These are phyloP conservation scores for Metalampra italica DNA, from an alignment of 2,888 invertebrate genomes.

Conservation along the genomic window DNA sequence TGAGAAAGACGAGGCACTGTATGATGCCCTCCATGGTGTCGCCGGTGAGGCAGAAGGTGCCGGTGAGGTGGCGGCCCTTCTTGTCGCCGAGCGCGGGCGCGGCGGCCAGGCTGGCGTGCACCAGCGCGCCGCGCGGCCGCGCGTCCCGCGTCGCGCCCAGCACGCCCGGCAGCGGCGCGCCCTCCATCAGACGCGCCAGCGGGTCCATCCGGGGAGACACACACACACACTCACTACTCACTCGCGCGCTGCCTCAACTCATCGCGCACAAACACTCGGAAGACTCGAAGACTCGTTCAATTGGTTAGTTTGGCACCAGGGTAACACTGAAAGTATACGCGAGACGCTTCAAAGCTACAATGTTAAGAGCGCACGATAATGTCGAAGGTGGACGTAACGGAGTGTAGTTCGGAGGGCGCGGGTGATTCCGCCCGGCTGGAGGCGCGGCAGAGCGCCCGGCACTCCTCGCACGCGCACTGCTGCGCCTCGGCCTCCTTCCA, in stretches of 20 bases:
- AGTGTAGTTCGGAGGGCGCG: neutral
- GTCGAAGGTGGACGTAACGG: neutral
- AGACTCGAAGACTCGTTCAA: neutral
- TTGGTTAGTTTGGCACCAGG: neutral
- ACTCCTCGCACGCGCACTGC: slow-evolving; percentile 65
- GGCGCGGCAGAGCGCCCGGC: slow-evolving; percentile 42
- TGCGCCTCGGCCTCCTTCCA: slow-evolving; percentile 42
- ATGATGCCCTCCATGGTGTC: slow-evolving; percentile 97
- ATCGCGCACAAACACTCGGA: too few relatives aligned
- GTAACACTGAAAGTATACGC: neutral
- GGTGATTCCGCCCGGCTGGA: neutral
- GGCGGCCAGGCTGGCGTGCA: slow-evolving; percentile 87
- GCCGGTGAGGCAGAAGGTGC: slow-evolving; percentile 92
- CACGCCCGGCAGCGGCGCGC: slow-evolving; percentile 81
- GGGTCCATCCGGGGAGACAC: slow-evolving; percentile 83
- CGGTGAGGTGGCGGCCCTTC: slow-evolving; percentile 89
- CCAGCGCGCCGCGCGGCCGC: slow-evolving; percentile 83
- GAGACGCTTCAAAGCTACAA: neutral
- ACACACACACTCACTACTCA: slow-evolving; percentile 9
- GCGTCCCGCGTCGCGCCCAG: slow-evolving; percentile 76
- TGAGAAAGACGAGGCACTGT: slow-evolving; percentile 94
- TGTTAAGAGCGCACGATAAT: neutral
- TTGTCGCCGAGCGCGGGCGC: slow-evolving; percentile 84
- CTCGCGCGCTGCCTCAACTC: neutral
- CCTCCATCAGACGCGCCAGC: slow-evolving; percentile 88